Evolutionary conservation across 2,113 vertebrate genomes (phyloP).

Genomic region (Balaeniceps rex): DNA sequence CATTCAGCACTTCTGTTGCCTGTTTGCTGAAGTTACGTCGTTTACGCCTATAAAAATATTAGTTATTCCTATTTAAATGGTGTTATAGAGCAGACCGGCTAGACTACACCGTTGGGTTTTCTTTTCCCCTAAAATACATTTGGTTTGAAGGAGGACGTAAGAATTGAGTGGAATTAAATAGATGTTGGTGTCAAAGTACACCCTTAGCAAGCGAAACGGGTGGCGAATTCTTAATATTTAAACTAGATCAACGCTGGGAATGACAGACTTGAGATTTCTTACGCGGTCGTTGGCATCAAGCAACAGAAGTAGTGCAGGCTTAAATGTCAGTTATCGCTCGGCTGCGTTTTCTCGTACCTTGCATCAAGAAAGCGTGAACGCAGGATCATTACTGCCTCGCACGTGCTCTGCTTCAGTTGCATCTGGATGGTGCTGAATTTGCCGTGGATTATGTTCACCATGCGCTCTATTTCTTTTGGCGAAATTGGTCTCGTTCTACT

Average conservation of each 20-base stretch:
- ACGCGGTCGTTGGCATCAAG: fast-evolving
- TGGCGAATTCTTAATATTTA: background rate
- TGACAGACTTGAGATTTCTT: background rate
- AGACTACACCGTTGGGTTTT: background rate
- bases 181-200: too few species aligned
- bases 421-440: conserved; percentile 92
- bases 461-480: conserved; percentile 84
- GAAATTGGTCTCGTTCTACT: conserved; percentile 86
- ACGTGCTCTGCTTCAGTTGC: conserved; percentile 92
- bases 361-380: conserved; percentile 82
- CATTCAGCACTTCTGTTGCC: conserved; percentile 89
- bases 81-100: fast-evolving
- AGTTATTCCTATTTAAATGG: background rate
- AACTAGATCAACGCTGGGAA: background rate
- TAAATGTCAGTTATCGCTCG: background rate
- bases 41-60: conserved; percentile 73
- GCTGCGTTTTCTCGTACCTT: conserved; percentile 56
- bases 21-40: conserved; percentile 90
- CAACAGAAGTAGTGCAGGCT: background rate
- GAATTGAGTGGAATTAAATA: background rate
- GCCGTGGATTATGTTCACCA: conserved; percentile 86
- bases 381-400: conserved; percentile 88
- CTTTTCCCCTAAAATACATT: background rate
- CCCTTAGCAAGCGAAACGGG: background rate
- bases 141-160: background rate